Evolutionary conservation across 2,113 vertebrate genomes (phyloP).

Genomic region (Diphyllodes magnificus): DNA sequence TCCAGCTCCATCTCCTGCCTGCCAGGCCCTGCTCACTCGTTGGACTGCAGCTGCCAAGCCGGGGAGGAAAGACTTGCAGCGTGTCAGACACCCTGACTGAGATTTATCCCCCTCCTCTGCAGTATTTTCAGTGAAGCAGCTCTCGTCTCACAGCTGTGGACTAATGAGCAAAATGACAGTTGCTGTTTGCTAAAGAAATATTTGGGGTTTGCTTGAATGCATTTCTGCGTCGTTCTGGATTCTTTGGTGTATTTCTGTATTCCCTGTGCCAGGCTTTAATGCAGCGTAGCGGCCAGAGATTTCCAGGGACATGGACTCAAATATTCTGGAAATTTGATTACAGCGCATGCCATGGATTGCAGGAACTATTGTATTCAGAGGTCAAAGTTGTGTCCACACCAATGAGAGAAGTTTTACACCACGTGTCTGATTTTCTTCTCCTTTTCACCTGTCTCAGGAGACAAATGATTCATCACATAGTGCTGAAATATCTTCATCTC

Average conservation of each 20-base stretch:
- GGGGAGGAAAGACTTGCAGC: background rate
- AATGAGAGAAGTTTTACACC: background rate
- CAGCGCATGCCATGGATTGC: background rate
- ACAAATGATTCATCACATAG: background rate
- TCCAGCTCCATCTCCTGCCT: background rate
- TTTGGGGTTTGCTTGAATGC: background rate
- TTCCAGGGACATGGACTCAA: background rate
- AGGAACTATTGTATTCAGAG: background rate
- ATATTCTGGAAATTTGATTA: background rate
- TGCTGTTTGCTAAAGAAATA: background rate
- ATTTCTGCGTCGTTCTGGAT: background rate
- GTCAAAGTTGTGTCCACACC: background rate
- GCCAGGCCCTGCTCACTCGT: background rate
- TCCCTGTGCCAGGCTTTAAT: background rate
- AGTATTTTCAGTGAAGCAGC: background rate
- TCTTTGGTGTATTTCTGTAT: background rate
- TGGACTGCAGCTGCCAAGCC: background rate
- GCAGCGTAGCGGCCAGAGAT: rapidly evolving
- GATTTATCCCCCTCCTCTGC: background rate
- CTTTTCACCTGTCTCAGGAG: conserved; percentile 17
- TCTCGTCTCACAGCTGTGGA: background rate
- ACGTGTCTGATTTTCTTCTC: background rate
- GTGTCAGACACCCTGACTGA: rapidly evolving
- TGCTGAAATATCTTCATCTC: conserved; percentile 1
- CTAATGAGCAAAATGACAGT: background rate